Conservation (phyloP, 2,113 vertebrate genomes). For the Herpailurus yagouaroundi region DNA sequence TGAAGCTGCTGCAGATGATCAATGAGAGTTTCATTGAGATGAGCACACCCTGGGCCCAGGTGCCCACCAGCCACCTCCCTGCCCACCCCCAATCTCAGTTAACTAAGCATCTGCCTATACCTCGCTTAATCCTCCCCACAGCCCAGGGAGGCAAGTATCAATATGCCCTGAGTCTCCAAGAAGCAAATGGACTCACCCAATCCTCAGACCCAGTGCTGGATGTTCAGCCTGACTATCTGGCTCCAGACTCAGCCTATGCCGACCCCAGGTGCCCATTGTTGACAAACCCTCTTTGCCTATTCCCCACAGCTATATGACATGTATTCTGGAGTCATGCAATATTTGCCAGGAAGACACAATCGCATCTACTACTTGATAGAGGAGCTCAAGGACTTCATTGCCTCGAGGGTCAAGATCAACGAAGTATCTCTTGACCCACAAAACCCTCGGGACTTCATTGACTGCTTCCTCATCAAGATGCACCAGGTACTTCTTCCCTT, state of each 20-base stretch:
- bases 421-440: slow-evolving; percentile 83
- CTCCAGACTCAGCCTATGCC: not conserved
- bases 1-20: slow-evolving; percentile 72
- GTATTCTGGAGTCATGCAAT: slow-evolving; percentile 87
- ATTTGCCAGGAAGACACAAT: slow-evolving; percentile 87
- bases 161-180: not conserved
- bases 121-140: not conserved
- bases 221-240: not conserved
- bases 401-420: slow-evolving; percentile 85
- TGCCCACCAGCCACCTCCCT: not conserved
- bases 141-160: not conserved
- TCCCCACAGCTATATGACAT: slow-evolving; percentile 88
- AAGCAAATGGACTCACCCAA: not conserved
- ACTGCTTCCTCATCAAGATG: slow-evolving; percentile 89
- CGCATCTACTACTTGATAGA: slow-evolving; percentile 75
- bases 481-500: slow-evolving; percentile 82
- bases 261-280: not conserved
- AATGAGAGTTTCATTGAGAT: slow-evolving; percentile 79
- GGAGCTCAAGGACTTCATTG: slow-evolving; percentile 83
- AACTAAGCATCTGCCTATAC: not conserved
- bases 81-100: not conserved
- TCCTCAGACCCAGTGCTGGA: not conserved
- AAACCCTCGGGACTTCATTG: slow-evolving; percentile 89
- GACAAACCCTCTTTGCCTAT: not conserved
- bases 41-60: slow-evolving; percentile 81